Evolutionary conservation across 1,140 invertebrate genomes (phyloP).

Genomic region (Ips nitidus): DNA sequence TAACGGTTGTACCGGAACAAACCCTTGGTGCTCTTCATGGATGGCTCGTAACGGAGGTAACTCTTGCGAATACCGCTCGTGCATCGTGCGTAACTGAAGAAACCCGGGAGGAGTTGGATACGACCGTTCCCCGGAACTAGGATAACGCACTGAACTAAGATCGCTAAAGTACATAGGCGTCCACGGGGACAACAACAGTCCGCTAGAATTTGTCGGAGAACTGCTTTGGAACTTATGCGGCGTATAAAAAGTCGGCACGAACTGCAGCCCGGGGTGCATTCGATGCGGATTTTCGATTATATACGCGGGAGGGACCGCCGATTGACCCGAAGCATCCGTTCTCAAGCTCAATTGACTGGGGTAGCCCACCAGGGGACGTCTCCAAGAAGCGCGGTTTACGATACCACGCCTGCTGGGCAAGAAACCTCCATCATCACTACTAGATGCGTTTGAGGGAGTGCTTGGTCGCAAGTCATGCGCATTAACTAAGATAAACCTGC

Average conservation of each 20-base stretch:
- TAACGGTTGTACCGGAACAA: slow-evolving; percentile 63
- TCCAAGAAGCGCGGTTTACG: slow-evolving; percentile 64
- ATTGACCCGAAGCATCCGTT: slow-evolving; percentile 64
- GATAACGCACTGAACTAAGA: slow-evolving; percentile 80
- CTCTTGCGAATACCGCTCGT: slow-evolving; percentile 71
- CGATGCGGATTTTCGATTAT: slow-evolving; percentile 48
- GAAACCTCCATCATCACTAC: slow-evolving; percentile 83
- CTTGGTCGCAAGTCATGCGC: slow-evolving; percentile 62
- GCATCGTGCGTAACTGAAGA: slow-evolving; percentile 62
- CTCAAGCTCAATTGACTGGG: slow-evolving; percentile 69
- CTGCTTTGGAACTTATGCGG: slow-evolving; percentile 65
- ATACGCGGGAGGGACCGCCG: slow-evolving; percentile 54
- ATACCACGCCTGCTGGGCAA: slow-evolving; percentile 57
- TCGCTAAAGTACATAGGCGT: slow-evolving; percentile 76
- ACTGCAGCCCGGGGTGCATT: slow-evolving; percentile 46
- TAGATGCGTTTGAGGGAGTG: slow-evolving; percentile 67
- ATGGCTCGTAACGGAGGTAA: slow-evolving; percentile 72
- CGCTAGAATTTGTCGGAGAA: slow-evolving; percentile 64
- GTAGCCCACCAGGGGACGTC: slow-evolving; percentile 64
- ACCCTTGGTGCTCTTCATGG: slow-evolving; percentile 66
- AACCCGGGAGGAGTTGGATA: slow-evolving; percentile 71
- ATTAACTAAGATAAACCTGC: slow-evolving; percentile 70
- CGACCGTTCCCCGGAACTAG: slow-evolving; percentile 76
- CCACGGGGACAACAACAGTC: slow-evolving; percentile 58
- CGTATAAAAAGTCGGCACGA: slow-evolving; percentile 55